Evolutionary conservation across 2,113 vertebrate genomes (phyloP).

Genomic region (Toxotes chatareus): DNA sequence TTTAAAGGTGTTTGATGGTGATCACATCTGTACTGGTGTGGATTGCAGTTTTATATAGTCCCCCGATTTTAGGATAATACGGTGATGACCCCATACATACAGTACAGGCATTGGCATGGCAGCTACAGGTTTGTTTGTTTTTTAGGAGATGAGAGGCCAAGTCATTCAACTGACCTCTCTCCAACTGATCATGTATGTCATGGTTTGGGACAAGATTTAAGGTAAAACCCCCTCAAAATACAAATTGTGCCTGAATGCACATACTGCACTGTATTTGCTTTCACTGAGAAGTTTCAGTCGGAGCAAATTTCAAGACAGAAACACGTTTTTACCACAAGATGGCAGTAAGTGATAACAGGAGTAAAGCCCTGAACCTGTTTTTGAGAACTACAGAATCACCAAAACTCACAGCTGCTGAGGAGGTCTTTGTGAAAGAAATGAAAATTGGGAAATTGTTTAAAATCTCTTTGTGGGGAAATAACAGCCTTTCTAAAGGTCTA

Average conservation of each 20-base stretch:
- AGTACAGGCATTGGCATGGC: not conserved
- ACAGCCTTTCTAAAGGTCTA: not conserved
- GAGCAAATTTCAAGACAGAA: not conserved
- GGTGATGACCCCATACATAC: not conserved
- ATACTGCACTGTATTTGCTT: not conserved
- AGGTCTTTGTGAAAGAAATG: not conserved
- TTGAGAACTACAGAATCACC: not conserved
- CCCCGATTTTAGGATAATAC: not conserved
- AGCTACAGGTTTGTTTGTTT: not conserved
- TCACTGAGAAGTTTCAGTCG: not conserved
- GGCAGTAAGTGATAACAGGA: conserved; percentile 54
- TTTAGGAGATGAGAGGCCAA: not conserved
- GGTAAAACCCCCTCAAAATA: too few species aligned
- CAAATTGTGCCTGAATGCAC: not conserved
- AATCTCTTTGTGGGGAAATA: not conserved
- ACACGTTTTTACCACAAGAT: conserved; percentile 67
- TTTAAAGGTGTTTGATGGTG: not conserved
- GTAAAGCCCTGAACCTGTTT: not conserved
- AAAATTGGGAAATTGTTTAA: not conserved
- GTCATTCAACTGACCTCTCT: not conserved
- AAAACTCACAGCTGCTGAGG: not conserved
- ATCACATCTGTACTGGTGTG: not conserved
- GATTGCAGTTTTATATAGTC: not conserved
- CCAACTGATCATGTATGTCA: not conserved
- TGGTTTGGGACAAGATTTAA: not conserved